phyloP scores from a whole-genome alignment of 2,888 invertebrate species.

The Tortrix viridana region DNA sequence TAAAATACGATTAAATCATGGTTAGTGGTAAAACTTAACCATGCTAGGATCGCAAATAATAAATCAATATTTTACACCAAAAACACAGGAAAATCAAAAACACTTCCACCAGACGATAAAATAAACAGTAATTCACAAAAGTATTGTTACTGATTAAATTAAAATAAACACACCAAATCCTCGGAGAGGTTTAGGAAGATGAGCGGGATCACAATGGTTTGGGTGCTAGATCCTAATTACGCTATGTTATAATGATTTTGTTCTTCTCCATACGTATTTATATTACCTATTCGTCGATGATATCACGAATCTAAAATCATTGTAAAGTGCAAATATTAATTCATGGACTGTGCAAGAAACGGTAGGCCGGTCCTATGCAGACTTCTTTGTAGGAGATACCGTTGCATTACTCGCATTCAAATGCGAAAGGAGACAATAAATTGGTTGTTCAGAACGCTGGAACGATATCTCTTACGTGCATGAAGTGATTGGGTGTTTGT shows the following conservation, averaged over 20 bases:
- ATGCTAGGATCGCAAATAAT: slow-evolving; percentile 79
- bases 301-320: slow-evolving; percentile 76
- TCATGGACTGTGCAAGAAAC: slow-evolving; percentile 72
- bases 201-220: slow-evolving; percentile 75
- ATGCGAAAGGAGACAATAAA: slow-evolving; percentile 24
- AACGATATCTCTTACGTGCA: slow-evolving; percentile 72
- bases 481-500: slow-evolving; percentile 76
- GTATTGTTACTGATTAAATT: slow-evolving; percentile 67
- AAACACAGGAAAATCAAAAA: slow-evolving; percentile 83
- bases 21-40: slow-evolving; percentile 71
- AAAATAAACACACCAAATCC: slow-evolving; percentile 84
- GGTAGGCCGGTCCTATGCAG: slow-evolving; percentile 69
- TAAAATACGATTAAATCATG: slow-evolving; percentile 59
- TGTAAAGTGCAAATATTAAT: slow-evolving; percentile 77
- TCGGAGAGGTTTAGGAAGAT: slow-evolving; percentile 81
- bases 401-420: slow-evolving; percentile 41
- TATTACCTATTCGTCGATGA: slow-evolving; percentile 73
- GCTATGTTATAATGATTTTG: slow-evolving; percentile 67
- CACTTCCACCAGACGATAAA: slow-evolving; percentile 83
- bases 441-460: slow-evolving; percentile 26
- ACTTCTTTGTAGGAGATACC: slow-evolving; percentile 70
- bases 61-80: slow-evolving; percentile 72
- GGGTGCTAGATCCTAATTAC: slow-evolving; percentile 77
- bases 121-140: slow-evolving; percentile 72
- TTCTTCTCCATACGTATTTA: slow-evolving; percentile 69